Conservation (phyloP, 2,797 vertebrate genomes). For the Zenarchopterus dispar region DNA sequence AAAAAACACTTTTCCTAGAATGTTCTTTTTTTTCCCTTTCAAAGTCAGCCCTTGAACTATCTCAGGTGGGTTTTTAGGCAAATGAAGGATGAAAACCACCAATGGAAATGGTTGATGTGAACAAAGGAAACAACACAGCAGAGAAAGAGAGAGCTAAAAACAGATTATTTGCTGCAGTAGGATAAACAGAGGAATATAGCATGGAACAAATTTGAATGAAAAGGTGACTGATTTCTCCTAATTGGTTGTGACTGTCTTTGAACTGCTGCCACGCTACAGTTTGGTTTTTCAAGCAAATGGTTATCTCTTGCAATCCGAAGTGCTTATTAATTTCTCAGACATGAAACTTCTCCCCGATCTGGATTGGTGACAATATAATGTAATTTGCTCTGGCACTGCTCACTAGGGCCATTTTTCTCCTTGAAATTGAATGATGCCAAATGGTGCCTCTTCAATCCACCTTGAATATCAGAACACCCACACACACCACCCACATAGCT, state of each 20-base stretch:
- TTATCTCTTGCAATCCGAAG: conserved; percentile 65
- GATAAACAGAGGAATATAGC: conserved; percentile 60
- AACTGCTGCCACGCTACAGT: conserved; percentile 48
- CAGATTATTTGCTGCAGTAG: conserved; percentile 64
- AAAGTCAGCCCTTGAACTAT: conserved; percentile 18
- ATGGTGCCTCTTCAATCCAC: conserved; percentile 36
- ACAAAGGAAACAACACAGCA: conserved; percentile 15
- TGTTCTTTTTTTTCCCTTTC: too few species aligned
- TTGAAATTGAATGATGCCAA: conserved; percentile 22
- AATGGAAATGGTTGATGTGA: neutral
- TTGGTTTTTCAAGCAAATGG: conserved; percentile 52
- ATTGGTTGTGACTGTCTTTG: conserved; percentile 81
- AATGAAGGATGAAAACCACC: neutral
- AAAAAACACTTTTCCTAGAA: too few species aligned
- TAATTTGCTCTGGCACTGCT: conserved; percentile 45
- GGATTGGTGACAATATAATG: conserved; percentile 68
- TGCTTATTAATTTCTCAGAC: conserved; percentile 61
- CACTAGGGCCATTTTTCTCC: conserved; percentile 9
- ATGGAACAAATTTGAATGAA: conserved; percentile 79
- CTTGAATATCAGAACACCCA: conserved; percentile 25
- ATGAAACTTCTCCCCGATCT: conserved; percentile 63
- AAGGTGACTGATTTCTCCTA: conserved; percentile 74
- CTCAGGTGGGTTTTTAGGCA: conserved; percentile 17
- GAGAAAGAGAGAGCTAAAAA: conserved; percentile 20
- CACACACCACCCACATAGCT: conserved; percentile 35